These are phyloP conservation scores for Cephalopachus bancanus DNA, from an alignment of 2,797 vertebrate species.

Conservation along the genomic window DNA sequence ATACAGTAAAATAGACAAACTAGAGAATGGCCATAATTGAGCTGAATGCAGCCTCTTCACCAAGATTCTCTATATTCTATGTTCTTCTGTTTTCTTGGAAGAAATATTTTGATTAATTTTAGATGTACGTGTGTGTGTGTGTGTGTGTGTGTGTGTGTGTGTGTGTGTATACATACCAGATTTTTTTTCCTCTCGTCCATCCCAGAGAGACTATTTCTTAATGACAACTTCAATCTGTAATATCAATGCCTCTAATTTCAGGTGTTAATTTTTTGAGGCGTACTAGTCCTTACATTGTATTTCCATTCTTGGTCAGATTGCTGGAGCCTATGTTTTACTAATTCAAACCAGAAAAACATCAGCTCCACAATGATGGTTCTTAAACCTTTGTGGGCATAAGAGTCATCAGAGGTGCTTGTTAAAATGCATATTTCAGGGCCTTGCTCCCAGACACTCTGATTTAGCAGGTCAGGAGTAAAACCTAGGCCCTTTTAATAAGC, in stretches of 20 bases:
- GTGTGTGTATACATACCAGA: too few species aligned
- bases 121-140: not conserved
- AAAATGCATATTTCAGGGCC: not conserved
- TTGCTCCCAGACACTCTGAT: not conserved
- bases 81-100: not conserved
- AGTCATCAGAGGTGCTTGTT: not conserved
- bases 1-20: not conserved
- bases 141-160: too few species aligned
- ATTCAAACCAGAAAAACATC: not conserved
- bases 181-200: not conserved
- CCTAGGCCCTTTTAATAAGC: not conserved
- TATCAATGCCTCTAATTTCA: not conserved
- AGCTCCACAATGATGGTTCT: not conserved
- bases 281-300: not conserved
- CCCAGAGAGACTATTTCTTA: not conserved
- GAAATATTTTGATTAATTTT: constrained; percentile 9
- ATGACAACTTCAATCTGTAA: not conserved
- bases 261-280: constrained; percentile 23
- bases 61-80: not conserved
- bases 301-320: not conserved
- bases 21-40: not conserved
- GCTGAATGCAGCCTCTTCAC: not conserved
- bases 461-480: not conserved
- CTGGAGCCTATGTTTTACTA: not conserved
- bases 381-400: not conserved